Conservation (phyloP, 2,888 invertebrate species). For the Mythimna albipuncta region DNA sequence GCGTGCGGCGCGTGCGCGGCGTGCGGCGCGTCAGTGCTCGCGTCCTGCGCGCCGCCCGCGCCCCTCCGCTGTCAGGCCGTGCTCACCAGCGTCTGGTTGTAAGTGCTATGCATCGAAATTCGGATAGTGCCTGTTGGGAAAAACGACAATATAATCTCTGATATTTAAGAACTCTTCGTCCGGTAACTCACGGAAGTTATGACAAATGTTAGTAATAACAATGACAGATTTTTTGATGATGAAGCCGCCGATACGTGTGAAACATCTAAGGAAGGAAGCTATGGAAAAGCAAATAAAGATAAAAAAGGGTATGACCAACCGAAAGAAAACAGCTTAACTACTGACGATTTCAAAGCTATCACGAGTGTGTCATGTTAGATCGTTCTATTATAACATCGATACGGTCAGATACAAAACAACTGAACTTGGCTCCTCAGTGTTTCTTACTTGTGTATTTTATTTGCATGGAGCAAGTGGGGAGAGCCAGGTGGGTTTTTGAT, state of each 20-base stretch:
- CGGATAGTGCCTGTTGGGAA: constrained; percentile 84
- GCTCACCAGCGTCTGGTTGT: constrained; percentile 85
- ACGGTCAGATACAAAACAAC: constrained; percentile 71
- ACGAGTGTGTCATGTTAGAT: constrained; percentile 71
- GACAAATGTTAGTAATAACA: constrained; percentile 41
- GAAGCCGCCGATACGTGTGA: constrained; percentile 48
- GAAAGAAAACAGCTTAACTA: constrained; percentile 78
- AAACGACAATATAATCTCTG: not conserved
- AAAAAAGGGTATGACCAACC: constrained; percentile 57
- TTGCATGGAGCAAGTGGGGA: constrained; percentile 89
- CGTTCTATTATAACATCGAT: constrained; percentile 72
- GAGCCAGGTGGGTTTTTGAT: constrained; percentile 86
- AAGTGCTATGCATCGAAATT: constrained; percentile 88
- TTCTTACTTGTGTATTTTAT: constrained; percentile 88
- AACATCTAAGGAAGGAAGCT: constrained; percentile 61
- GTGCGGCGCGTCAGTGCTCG: constrained; percentile 65
- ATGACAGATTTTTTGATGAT: constrained; percentile 49
- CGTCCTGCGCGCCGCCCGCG: constrained; percentile 72
- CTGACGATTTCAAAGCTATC: constrained; percentile 75
- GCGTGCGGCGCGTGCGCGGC: constrained; percentile 59
- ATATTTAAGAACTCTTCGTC: constrained; percentile 7
- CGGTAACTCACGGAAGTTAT: constrained; percentile 44
- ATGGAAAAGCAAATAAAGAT: constrained; percentile 63
- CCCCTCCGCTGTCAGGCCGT: constrained; percentile 85
- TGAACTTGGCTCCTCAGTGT: constrained; percentile 73